Evolutionary conservation across 2,888 invertebrate species (phyloP), one percentile per base, ranked within the genome.

Genomic region (Cheiracanthium punctorium): DNA sequence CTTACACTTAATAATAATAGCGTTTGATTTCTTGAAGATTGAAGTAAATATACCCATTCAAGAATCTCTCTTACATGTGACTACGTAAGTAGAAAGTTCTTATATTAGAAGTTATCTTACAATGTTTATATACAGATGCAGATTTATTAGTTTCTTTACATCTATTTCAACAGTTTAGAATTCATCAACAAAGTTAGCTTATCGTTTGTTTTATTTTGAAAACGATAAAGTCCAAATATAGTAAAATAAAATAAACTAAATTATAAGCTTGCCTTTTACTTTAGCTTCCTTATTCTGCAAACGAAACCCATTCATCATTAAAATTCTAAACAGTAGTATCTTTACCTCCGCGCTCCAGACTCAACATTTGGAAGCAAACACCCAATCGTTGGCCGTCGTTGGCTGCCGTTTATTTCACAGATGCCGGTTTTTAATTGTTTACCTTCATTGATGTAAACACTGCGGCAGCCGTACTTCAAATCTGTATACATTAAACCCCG

Each of bases 401-500:
- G 20, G n/a, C n/a, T n/a, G n/a, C n/a, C n/a, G 43, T 20, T 79
- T 30, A 43, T 72, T 37, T 20, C 33, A 32, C 33, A 48, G 64
- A 30, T 10, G 24, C 28, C 71, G 29, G 14, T 37, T 24, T 73
- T 52, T 77, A 77, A 84, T 73, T 77, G 77, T 84, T 84, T 84
- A 77, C 65, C 32, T 71, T 64, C 80, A 24, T 24, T 37, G 30
- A 30, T n/a, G 70, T 80, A 86, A 86, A 86, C 85, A 86, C 80
- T 80, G 14, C 37, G 29, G 65, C 58, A 52, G 58, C 58, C 41
- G 52, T 79, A 71, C 43, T 75, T 75, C 69, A 64, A 30, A 48
- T 74, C 43, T 85, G 80, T 86, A 80, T 86, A 86, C 70, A 75
- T 86, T 80, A 80, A 64, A 28, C 17, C 17, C 43, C 72, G 69